phyloP scores from a whole-genome alignment of 2,888 invertebrate genomes.

The Phaedon cochleariae region DNA sequence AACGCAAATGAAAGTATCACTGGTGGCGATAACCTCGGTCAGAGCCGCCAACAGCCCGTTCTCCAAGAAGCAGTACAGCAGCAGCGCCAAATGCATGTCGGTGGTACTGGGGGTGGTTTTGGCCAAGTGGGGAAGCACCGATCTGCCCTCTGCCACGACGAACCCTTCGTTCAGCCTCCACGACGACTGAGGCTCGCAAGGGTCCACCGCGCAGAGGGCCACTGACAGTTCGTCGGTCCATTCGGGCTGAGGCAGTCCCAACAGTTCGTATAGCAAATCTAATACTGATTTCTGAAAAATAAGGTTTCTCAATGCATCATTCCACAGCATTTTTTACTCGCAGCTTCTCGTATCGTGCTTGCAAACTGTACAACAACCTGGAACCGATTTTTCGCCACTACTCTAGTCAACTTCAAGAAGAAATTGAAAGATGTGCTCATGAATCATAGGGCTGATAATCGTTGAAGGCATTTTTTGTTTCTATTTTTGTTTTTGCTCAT shows the following conservation, averaged over 20 bases:
- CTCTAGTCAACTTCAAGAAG: no score
- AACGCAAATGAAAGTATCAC: slow-evolving; percentile 89
- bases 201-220: slow-evolving; percentile 88
- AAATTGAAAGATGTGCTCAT: no score
- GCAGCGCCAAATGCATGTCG: slow-evolving; percentile 88
- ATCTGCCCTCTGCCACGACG: slow-evolving; percentile 90
- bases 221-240: slow-evolving; percentile 94
- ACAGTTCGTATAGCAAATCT: slow-evolving; percentile 89
- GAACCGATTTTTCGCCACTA: no score
- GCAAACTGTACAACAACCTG: no score
- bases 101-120: slow-evolving; percentile 88
- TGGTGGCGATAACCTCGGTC: slow-evolving; percentile 89
- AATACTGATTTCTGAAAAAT: slow-evolving; percentile 83
- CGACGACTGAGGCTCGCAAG: slow-evolving; percentile 81
- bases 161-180: slow-evolving; percentile 95
- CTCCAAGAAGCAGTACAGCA: slow-evolving; percentile 89
- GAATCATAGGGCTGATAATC: no score
- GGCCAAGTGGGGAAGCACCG: slow-evolving; percentile 84
- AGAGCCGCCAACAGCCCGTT: slow-evolving; percentile 87
- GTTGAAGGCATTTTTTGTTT: no score
- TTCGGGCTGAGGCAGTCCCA: slow-evolving; percentile 86
- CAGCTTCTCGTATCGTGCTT: no score
- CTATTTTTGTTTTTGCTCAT: no score
- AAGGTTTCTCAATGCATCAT: slow-evolving; percentile 8
- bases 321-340: no score